These are phyloP conservation scores for Grantiella picta DNA, from an alignment of 2,113 vertebrate species.

Conservation along the genomic window DNA sequence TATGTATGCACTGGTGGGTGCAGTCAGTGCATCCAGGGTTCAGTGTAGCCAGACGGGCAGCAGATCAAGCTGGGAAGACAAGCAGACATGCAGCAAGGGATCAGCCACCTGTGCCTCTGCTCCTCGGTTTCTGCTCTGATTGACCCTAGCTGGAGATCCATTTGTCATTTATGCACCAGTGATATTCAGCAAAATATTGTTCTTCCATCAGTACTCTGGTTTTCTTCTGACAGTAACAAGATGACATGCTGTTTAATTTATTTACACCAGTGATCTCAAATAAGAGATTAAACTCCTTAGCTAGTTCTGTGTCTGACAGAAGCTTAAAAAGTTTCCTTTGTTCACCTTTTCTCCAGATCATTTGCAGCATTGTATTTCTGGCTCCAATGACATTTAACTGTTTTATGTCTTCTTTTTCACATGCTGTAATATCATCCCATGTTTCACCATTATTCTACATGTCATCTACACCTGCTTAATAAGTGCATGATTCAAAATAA, in stretches of 20 bases:
- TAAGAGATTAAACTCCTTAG: neutral
- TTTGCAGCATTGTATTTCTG: neutral
- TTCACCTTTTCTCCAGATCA: neutral
- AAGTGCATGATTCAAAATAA: neutral
- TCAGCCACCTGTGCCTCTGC: neutral
- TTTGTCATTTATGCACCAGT: neutral
- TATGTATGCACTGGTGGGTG: neutral
- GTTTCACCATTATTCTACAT: neutral
- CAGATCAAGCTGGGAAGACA: neutral
- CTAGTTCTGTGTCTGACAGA: neutral
- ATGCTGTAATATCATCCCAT: neutral
- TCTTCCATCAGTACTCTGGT: neutral
- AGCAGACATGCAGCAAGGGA: neutral
- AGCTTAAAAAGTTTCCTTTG: neutral
- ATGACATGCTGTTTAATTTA: neutral
- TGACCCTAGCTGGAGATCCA: neutral
- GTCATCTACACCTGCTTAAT: neutral
- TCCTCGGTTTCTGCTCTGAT: neutral
- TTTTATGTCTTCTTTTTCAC: neutral
- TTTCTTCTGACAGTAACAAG: neutral
- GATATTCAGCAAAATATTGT: neutral
- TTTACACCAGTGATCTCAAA: neutral
- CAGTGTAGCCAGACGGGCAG: neutral
- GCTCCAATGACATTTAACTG: neutral
- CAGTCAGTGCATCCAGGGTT: neutral